Evolutionary conservation across 2,113 vertebrate species (phyloP), one percentile per base, ranked within the genome.

Genomic region (Maccullochella peelii): DNA sequence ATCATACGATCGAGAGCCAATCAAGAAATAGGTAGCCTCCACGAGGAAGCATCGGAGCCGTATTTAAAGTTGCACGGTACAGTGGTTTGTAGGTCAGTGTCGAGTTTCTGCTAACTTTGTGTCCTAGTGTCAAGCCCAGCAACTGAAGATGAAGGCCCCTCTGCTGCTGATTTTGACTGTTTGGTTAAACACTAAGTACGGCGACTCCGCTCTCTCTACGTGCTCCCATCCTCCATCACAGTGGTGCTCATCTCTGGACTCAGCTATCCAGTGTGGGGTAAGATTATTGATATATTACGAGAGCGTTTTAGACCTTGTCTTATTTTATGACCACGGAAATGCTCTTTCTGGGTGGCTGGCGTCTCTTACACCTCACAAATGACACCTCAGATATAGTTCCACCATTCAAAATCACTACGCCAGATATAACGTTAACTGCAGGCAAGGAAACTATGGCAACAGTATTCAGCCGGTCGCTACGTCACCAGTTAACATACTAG

Each of bases 261-360:
- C 88, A 36, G 94, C 96, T 0, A 8, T 12, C 21, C 87, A 92
- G 25, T 97, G 96, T 80, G 94, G 97, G 96, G 97, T 97, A 90
- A 93, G 95, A 20, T 23, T 2, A 5, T 3, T 3, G 1, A 9
- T 9, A 5, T 16, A 49, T 3, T 6, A 40, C 7, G 0, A 7
- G 14, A 16, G 50, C 2, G 21, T 42, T n/a, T 11, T 20, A n/a
- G 0, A 15, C 0, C 11, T 15, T 57, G 20, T 18, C 20, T n/a
- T 16, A 15, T 4, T 27, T 20, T 25, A 27, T 8, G 5, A 23
- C 0, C 25, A 6, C 6, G 0, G 6, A 10, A 20, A 52, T 14
- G 11, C 3, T 33, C 0, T n/a, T 38, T 67, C 11, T 59, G 11
- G 81, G 42, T 33, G 50, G 0, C 5, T 1, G 1, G 6, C 2